Percentiles rank a stretch among this genome's conserved stretches.
Conservation (phyloP, 2,113 vertebrate species). For the Melanerpes aurifrons region DNA sequence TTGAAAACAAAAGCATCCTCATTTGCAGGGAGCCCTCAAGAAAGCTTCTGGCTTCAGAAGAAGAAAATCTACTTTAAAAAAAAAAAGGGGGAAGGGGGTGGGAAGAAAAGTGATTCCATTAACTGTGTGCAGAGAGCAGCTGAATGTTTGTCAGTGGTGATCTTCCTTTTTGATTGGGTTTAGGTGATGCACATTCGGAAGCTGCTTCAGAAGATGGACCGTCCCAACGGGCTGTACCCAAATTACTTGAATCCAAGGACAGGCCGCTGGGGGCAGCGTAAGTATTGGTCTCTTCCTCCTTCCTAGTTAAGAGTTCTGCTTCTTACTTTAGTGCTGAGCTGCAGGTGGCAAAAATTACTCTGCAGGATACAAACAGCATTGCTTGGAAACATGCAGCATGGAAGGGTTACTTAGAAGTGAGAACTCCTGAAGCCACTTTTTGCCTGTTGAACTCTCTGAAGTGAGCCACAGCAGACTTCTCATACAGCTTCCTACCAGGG, state of each 20-base stretch:
- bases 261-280: constrained; percentile 98
- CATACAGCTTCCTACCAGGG: neutral
- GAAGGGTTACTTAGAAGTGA: neutral
- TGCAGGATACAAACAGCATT: neutral
- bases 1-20: neutral
- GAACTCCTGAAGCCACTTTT: neutral
- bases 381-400: neutral
- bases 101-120: neutral
- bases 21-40: neutral
- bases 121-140: neutral
- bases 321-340: neutral
- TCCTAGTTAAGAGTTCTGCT: neutral
- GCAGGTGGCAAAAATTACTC: neutral
- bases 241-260: constrained; percentile 99
- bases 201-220: constrained; percentile 97
- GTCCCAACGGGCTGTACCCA: constrained; percentile 97
- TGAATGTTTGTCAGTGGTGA: neutral
- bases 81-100: neutral
- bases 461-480: neutral
- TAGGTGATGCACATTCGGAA: constrained; percentile 99
- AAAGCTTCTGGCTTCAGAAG: neutral
- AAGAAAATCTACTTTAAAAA: neutral
- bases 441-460: neutral
- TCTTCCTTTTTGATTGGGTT: constrained; percentile 60
- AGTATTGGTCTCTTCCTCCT: constrained; percentile 74